These are phyloP conservation scores for Trichopria drosophilae DNA, from an alignment of 2,888 invertebrate genomes.

Conservation along the genomic window DNA sequence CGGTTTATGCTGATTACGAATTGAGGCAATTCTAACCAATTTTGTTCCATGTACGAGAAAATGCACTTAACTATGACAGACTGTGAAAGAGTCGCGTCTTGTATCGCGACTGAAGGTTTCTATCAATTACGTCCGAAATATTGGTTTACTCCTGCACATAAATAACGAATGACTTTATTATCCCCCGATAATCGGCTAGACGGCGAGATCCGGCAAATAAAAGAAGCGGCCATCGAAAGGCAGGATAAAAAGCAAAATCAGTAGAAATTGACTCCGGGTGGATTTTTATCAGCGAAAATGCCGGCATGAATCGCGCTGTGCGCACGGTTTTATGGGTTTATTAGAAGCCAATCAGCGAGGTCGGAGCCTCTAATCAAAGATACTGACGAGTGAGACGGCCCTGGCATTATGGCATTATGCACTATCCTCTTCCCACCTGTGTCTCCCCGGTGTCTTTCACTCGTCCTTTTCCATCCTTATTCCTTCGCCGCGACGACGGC, in stretches of 20 bases:
- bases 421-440: slow-evolving; percentile 28
- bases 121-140: no score
- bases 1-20: no score
- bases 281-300: slow-evolving; percentile 32
- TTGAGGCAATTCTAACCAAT: no score
- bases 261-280: slow-evolving; percentile 27
- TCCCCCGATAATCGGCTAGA: not conserved
- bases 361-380: slow-evolving; percentile 56
- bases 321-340: slow-evolving; percentile 46
- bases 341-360: slow-evolving; percentile 54
- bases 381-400: slow-evolving; percentile 51
- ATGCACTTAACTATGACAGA: no score
- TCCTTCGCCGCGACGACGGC: slow-evolving; percentile 25
- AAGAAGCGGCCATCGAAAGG: slow-evolving; percentile 20
- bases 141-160: no score
- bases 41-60: no score
- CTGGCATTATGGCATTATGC: slow-evolving; percentile 53
- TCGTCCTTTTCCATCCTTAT: slow-evolving; percentile 33
- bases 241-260: slow-evolving; percentile 13
- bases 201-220: slow-evolving; percentile 16
- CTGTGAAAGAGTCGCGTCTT: no score
- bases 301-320: slow-evolving; percentile 15
- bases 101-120: no score
- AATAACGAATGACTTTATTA: slow-evolving; percentile 15
- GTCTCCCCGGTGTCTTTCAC: no score